Evolutionary conservation across 2,888 invertebrate species (phyloP), one percentile per base, ranked within the genome.

Genomic region (Meiosimyza platycephala): DNA sequence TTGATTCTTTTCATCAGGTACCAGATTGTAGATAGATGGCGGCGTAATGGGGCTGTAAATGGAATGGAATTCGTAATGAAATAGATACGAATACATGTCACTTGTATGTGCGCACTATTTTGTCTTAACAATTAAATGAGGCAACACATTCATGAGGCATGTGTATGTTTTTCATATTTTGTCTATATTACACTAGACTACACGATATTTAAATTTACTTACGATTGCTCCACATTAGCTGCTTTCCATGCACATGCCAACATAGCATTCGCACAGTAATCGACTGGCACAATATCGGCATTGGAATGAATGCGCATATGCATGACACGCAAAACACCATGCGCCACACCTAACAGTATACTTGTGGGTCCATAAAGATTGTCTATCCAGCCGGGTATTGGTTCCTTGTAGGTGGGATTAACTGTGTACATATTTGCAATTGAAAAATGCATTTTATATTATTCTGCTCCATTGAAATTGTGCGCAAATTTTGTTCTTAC

Each of bases 1-100:
- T 1, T 92, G 91, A 82, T 96, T 95, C 74, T 94, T 90, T 1
- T 89, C 89, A 0, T 95, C 94, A 1, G 96, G 94, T 2, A 96
- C 94, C 85, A 93, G 95, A 88, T 97, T 97, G 88, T 94, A 97
- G 40, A 84, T 82, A 6, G 78, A 69, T 1, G 82, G 78, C 15
- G 75, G 72, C 15, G 57, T 59, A 22, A 77, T 13, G 51, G 69
- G 67, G 15, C 78, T 78, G 22, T 1, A 72, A 74, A n/a, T n/a
- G n/a, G n/a, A 22, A 52, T 40, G 62, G 50, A 18, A 40, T 40
- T 40, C 40, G 6, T 9, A 9, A 40, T 40, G 6, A 40, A 40
- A 40, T 40, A 9, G 9, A 40, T 6, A 5, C 1, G 9, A 40
- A 40, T 28, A 28, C 28, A 28, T 3, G 28, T 28, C 28, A 28